phyloP scores from a whole-genome alignment of 2,113 vertebrate species.

The Anguilla japonica region DNA sequence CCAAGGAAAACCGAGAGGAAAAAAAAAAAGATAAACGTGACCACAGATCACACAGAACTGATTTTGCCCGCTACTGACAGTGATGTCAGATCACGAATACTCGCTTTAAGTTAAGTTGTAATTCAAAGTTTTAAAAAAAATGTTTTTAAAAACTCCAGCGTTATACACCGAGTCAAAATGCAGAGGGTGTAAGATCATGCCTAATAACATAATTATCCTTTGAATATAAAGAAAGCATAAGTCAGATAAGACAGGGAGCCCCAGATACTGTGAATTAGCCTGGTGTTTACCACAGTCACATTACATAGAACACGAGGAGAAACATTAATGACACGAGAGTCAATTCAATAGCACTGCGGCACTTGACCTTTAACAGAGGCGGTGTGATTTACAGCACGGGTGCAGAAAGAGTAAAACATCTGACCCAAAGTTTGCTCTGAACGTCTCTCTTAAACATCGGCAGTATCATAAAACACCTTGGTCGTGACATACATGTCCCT shows the following conservation, averaged over 20 bases:
- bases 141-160: background rate
- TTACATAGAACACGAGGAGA: background rate
- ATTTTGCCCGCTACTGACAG: background rate
- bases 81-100: background rate
- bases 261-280: background rate
- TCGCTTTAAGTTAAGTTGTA: background rate
- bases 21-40: background rate
- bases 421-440: background rate
- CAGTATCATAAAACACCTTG: background rate
- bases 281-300: background rate
- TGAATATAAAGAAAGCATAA: background rate
- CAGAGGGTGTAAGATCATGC: background rate
- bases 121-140: background rate
- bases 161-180: background rate
- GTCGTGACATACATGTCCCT: background rate
- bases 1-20: background rate
- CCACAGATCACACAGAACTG: background rate
- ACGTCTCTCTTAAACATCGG: background rate
- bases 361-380: background rate
- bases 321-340: background rate
- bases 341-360: background rate
- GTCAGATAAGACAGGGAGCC: background rate
- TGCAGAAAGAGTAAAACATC: background rate
- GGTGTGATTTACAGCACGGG: background rate
- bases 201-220: background rate